These are phyloP conservation scores for Philantomba maxwellii DNA, from an alignment of 2,113 vertebrate genomes.

Conservation along the genomic window DNA sequence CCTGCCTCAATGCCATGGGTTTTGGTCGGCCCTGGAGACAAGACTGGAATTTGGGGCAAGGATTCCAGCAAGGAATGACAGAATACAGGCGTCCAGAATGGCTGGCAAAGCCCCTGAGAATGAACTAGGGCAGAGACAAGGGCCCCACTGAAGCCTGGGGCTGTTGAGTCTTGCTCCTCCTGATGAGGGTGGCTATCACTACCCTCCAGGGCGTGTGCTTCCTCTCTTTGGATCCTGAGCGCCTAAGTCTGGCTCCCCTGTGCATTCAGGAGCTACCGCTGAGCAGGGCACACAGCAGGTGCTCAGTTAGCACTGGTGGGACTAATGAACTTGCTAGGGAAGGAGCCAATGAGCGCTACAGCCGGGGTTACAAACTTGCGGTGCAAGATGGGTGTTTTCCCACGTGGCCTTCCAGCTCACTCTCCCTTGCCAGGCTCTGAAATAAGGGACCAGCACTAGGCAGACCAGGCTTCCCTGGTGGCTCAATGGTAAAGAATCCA, in stretches of 20 bases:
- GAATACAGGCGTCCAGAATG: background rate
- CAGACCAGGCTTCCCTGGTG: background rate
- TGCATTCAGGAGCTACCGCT: background rate
- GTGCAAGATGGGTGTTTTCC: background rate
- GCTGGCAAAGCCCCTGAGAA: background rate
- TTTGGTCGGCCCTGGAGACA: background rate
- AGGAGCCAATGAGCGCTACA: background rate
- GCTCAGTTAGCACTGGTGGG: background rate
- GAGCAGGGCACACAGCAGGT: background rate
- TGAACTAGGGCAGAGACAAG: background rate
- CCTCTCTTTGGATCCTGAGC: background rate
- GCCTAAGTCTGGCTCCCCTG: background rate
- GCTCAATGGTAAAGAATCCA: background rate
- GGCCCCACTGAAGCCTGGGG: background rate
- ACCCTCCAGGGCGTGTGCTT: background rate
- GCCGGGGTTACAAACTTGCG: background rate
- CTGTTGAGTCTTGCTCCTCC: background rate
- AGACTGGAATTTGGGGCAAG: background rate
- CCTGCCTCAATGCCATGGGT: background rate
- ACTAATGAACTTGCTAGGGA: background rate
- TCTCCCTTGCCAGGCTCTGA: background rate
- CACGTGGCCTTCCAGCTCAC: background rate
- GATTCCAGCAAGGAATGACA: background rate
- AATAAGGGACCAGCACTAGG: background rate
- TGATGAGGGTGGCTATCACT: background rate